Evolutionary conservation across 2,797 vertebrate genomes (phyloP), one percentile per base, ranked within the genome.

Genomic region (Simalia tracyae): DNA sequence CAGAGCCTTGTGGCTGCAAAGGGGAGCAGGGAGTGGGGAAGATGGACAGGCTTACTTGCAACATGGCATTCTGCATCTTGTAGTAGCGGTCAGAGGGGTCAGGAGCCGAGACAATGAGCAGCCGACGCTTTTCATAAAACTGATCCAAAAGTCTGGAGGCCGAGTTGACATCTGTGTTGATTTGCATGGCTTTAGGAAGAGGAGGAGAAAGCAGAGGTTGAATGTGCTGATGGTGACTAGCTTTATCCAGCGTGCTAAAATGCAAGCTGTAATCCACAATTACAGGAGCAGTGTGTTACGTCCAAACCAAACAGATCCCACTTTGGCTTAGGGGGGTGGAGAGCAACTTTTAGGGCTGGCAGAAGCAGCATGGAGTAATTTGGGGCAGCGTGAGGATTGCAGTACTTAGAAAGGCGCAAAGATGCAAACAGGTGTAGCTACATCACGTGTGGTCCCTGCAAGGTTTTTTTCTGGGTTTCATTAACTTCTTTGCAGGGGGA

Each of bases 21-120:
- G 63, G 26, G 9, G 56, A 12, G 11, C 86, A 90, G 8, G 42
- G 4, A 11, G 2, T 0, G 2, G 81, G 0, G 19, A 86, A 84
- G 3, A 19, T 24, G 6, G 66, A 11, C 68, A 9, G 28, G 87
- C 97, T 96, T 93, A 99, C 99, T 98, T 99, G 99, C 92, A 99
- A 96, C 98, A 99, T 99, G 92, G 98, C 92, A 91, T 98, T 98
- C 97, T 99, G 99, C 96, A 99, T 97, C 94, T 98, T 98, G 96
- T 99, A 99, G 95, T 98, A 98, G 5, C 97, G 95, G 95, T 99
- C 97, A 0, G 98, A 97, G 5, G 98, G 94, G 94, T 98, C 98
- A 0, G 99, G 99, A 6, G 98, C 98, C 0, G 99, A 99, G 95
- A 99, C 26, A 87, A 99, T 97, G 7, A 99, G 97, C 76, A 99